Evolutionary conservation across 2,888 invertebrate genomes (phyloP), one percentile per base, ranked within the genome.

Genomic region (Sussaba pulchella): DNA sequence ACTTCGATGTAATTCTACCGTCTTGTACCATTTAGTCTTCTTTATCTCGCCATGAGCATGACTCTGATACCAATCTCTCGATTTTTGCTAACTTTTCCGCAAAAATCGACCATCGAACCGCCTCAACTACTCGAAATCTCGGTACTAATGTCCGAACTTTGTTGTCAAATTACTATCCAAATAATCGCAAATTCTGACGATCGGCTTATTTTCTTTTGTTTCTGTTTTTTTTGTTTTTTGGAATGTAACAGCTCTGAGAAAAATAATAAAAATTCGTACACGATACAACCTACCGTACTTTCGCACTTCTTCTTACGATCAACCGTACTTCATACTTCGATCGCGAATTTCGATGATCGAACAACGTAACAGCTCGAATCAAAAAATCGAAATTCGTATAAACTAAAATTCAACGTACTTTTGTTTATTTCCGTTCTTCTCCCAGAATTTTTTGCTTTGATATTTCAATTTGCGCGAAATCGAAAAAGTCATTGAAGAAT

Each of bases 11-110:
- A 19, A 45, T 57, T 39, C 10, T 6, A 31, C n/a, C 54, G n/a
- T 70, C 41, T 70, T 19, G 26, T 52, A 1, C 17, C 43, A 19
- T n/a, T 43, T 26, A 12, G 17, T 70, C 26, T 45, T 57, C 31
- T 43, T 26, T 43, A 31, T 70, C 31, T 24, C 8, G 26, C 43
- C 41, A 57, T 31, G 14, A 45, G 43, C 12, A 57, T 41, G 12
- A 36, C 5, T 63, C 5, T 21, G 50, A 41, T 61, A 21, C n/a
- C 10, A 41, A 61, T 43, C 26, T 5, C 8, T 9, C 24, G 21
- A 1, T 45, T 12, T 24, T 6, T 26, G 6, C 24, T 36, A 61
- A 57, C 4, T 31, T 54, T 31, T 31, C n/a, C 50, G 19, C 43
- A 43, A 43, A 61, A 17, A 61, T 45, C 45, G 45, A 1, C 45